Evolutionary conservation across 2,113 vertebrate genomes (phyloP), one percentile per base, ranked within the genome.

Genomic region (Scortum barcoo): DNA sequence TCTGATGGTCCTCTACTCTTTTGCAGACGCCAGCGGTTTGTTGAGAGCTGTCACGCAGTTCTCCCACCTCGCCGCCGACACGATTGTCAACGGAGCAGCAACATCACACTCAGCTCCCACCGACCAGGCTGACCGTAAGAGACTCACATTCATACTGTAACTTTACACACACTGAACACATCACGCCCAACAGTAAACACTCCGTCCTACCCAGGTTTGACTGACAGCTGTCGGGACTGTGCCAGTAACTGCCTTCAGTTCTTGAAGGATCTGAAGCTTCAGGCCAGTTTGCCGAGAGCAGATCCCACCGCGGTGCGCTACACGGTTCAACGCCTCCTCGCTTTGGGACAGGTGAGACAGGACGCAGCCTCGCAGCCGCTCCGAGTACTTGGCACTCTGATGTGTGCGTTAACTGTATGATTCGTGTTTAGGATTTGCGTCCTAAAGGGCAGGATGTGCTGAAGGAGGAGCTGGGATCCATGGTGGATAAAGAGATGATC

Each of bases 401-500:
- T 68, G 40, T 54, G 13, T 7, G 13, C 19, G 61, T 0, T 46
- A 63, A 61, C 36, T 58, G 4, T 24, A 0, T 44, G 26, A 13
- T 60, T 71, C 1, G 26, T 66, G 17, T 85, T 28, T 66, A 99
- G 98, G 96, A 96, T 63, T 91, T 99, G 70, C 92, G 94, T 17
- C 97, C 97, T 3, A 96, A 86, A 78, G 96, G 96, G 1, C 93
- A 95, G 76, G 98, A 99, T 0, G 68, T 99, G 67, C 92, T 93
- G 57, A 97, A 97, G 77, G 97, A 97, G 56, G 97, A 98, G 86
- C 94, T 99, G 89, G 98, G 97, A 4, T 95, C 95, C 85, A 84
- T 99, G 89, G 98, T 99, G 87, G 97, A 99, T 89, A 96, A 97
- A 82, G 98, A 99, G 94, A 97, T 99, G 98, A 85, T 96, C 0